phyloP scores from a whole-genome alignment of 2,113 vertebrate species.

The Ailurus styani region DNA sequence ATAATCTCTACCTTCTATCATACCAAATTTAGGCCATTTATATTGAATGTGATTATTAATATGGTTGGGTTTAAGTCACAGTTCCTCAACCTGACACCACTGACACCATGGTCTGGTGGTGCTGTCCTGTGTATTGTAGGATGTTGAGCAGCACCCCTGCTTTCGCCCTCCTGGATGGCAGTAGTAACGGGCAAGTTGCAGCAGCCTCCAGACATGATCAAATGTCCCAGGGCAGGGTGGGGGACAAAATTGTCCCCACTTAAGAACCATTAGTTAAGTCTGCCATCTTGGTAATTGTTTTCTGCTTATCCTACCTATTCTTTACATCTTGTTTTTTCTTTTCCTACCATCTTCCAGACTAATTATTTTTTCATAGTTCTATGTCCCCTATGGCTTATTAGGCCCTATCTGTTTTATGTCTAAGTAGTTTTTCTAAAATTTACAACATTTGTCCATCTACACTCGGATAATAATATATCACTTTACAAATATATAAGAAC shows the following conservation, averaged over 20 bases:
- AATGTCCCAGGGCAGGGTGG: background rate
- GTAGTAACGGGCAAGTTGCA: background rate
- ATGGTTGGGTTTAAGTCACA: background rate
- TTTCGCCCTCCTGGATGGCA: background rate
- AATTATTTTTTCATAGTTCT: background rate
- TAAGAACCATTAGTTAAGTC: no score
- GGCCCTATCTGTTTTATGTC: background rate
- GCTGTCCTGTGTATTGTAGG: background rate
- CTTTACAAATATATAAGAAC: background rate
- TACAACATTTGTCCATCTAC: background rate
- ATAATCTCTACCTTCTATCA: background rate
- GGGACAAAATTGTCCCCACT: background rate
- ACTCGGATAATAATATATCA: background rate
- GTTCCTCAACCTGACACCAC: background rate
- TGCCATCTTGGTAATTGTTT: background rate
- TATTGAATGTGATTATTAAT: background rate
- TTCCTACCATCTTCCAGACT: background rate
- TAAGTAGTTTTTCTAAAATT: background rate
- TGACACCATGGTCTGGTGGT: background rate
- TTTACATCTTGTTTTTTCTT: background rate
- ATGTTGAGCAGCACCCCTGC: background rate
- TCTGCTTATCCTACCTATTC: background rate
- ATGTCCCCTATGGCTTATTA: background rate
- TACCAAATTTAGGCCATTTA: background rate
- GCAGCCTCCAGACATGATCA: no score